Conservation (phyloP, 1,140 invertebrate species). For the Mya arenaria region DNA sequence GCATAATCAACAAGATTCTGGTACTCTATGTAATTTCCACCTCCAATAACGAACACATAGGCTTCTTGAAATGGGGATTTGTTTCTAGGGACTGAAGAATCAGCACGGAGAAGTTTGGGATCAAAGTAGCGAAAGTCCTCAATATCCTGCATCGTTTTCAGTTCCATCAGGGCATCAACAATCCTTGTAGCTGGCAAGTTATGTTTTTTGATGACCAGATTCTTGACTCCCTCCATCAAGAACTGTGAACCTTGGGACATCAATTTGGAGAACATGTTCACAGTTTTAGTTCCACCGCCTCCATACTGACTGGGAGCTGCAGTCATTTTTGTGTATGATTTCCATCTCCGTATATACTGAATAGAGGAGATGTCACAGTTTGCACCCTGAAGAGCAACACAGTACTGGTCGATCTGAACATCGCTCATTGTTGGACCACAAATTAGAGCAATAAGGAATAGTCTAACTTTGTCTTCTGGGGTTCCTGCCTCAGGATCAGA, state of each 20-base stretch:
- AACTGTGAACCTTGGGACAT: constrained; percentile 98
- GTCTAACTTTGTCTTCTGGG: constrained; percentile 95
- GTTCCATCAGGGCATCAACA: constrained; percentile 94
- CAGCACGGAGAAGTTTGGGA: constrained; percentile 92
- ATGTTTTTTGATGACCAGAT: constrained; percentile 98
- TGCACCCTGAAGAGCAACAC: constrained; percentile 88
- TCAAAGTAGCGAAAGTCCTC: constrained; percentile 96
- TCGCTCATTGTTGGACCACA: constrained; percentile 91
- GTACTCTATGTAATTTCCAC: constrained; percentile 99
- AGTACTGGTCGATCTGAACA: constrained; percentile 91
- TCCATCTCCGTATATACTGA: constrained; percentile 95
- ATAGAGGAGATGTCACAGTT: constrained; percentile 93
- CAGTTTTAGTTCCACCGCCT: constrained; percentile 97
- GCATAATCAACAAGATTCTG: constrained; percentile 98
- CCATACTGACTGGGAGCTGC: constrained; percentile 84
- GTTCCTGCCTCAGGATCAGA: constrained; percentile 93
- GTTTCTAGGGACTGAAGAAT: constrained; percentile 81
- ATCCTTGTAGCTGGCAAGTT: constrained; percentile 96
- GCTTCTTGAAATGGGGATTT: constrained; percentile 83
- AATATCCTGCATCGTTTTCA: constrained; percentile 88
- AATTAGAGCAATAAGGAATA: constrained; percentile 97
- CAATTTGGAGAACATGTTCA: constrained; percentile 98
- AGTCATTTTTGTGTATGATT: constrained; percentile 92
- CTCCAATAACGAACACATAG: constrained; percentile 98
- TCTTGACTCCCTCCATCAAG: constrained; percentile 99